phyloP scores from a whole-genome alignment of 2,888 invertebrate genomes.

The Chromoteleia sp. region DNA sequence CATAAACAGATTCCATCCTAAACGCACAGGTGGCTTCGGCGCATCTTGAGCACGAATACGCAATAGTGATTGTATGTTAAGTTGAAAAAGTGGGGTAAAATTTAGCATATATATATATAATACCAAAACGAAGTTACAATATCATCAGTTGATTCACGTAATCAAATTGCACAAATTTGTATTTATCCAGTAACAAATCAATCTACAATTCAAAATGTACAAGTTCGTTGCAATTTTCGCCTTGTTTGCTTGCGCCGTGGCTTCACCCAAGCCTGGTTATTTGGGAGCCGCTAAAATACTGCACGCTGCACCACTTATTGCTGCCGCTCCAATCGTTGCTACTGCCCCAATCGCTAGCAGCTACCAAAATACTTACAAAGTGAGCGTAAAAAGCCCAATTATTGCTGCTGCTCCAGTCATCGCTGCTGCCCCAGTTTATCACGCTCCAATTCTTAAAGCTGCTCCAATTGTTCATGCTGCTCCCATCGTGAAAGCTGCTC shows the following conservation, averaged over 20 bases:
- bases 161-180: not conserved
- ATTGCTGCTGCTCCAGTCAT: slow-evolving; percentile 20
- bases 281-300: slow-evolving; percentile 78
- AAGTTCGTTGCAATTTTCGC: slow-evolving; percentile 74
- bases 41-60: slow-evolving; percentile 3
- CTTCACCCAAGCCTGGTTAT: slow-evolving; percentile 76
- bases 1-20: not conserved
- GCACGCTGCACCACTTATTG: too few relatives aligned
- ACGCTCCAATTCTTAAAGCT: slow-evolving; percentile 5
- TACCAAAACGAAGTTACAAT: not conserved
- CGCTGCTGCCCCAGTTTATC: slow-evolving; percentile 8
- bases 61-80: slow-evolving; percentile 3
- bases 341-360: slow-evolving; percentile 76
- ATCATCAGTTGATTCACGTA: not conserved
- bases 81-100: not conserved
- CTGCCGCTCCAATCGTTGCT: slow-evolving; percentile 55
- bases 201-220: slow-evolving; percentile 71
- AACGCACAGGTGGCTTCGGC: not conserved
- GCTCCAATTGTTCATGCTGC: slow-evolving; percentile 75
- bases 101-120: slow-evolving; percentile 3
- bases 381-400: slow-evolving; percentile 74
- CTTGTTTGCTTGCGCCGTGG: slow-evolving; percentile 82
- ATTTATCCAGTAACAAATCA: not conserved
- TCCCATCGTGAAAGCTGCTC: slow-evolving; percentile 1
- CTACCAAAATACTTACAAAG: slow-evolving; percentile 85